Conservation (phyloP, 2,888 invertebrate genomes). For the Patella ulyssiponensis region DNA sequence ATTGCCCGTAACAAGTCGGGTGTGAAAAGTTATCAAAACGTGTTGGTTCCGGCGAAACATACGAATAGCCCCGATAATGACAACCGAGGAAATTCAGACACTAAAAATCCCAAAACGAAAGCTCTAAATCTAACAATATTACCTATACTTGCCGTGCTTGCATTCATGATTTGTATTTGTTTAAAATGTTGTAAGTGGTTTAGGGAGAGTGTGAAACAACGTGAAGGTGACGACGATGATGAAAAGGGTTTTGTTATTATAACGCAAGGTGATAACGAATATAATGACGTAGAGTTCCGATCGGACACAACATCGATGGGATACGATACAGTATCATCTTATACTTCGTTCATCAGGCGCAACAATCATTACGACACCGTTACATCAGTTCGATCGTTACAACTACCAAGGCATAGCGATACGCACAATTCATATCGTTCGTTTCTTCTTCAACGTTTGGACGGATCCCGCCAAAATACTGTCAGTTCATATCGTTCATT, state of each 20-base stretch:
- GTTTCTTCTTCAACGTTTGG: neutral
- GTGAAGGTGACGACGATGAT: neutral
- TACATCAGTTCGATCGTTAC: neutral
- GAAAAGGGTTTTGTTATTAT: neutral
- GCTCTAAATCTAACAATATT: neutral
- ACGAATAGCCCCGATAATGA: neutral
- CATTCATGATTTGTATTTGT: neutral
- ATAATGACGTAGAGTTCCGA: neutral
- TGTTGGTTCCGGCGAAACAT: neutral
- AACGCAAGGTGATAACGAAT: neutral
- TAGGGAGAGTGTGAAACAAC: neutral
- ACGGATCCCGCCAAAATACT: neutral
- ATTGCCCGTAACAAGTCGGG: too few relatives aligned
- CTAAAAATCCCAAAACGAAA: neutral
- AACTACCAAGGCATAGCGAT: neutral
- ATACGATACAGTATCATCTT: neutral
- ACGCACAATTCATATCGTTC: constrained; percentile 4
- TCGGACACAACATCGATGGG: neutral
- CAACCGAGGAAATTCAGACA: neutral
- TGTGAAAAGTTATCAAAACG: neutral
- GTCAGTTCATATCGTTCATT: neutral
- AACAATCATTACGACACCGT: neutral
- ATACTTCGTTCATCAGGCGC: neutral
- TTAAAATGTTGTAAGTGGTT: neutral
- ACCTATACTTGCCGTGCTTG: neutral